A percentile compares a stretch with the other conserved stretches of the same genome.
These are phyloP conservation scores for Zoanthus gigantus DNA, from an alignment of 92 coral and sea anemone species.

Conservation along the genomic window DNA sequence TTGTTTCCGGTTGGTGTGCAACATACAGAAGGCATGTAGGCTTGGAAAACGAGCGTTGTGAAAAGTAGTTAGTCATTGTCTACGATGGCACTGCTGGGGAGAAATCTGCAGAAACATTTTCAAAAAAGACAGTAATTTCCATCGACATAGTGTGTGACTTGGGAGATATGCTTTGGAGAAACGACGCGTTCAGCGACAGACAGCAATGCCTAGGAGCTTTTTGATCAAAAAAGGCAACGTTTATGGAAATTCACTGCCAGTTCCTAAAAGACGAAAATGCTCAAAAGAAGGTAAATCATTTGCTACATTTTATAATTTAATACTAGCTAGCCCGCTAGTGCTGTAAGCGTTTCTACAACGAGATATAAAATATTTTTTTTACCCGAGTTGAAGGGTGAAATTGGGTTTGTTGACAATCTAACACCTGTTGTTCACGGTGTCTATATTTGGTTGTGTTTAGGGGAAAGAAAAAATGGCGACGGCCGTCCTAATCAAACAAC, in stretches of 20 bases:
- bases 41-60: conserved; percentile 67
- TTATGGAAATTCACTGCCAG: conserved; percentile 66
- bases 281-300: conserved; percentile 22
- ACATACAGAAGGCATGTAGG: conserved; percentile 71
- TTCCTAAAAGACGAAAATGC: conserved; percentile 36
- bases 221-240: conserved; percentile 92
- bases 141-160: conserved; percentile 55
- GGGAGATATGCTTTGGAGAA: conserved; percentile 67
- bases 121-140: conserved; percentile 33
- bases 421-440: conserved; percentile 89
- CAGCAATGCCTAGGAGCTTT: conserved; percentile 98
- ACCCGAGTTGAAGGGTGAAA: conserved; percentile 27
- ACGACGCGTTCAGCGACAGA: conserved; percentile 48
- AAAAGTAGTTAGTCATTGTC: neutral
- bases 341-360: conserved; percentile 36
- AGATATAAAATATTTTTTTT: conserved; percentile 22
- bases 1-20: conserved; percentile 87
- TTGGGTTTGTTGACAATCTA: conserved; percentile 80
- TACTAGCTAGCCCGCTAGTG: conserved; percentile 24
- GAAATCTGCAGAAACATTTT: neutral
- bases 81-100: conserved; percentile 18
- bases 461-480: conserved; percentile 66
- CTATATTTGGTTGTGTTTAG: conserved; percentile 71
- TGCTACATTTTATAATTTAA: conserved; percentile 17
- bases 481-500: conserved; percentile 37